Percentiles rank a stretch among this genome's conserved stretches.
Conservation (phyloP, 2,113 vertebrate species). For the Aleadryas rufinucha region DNA sequence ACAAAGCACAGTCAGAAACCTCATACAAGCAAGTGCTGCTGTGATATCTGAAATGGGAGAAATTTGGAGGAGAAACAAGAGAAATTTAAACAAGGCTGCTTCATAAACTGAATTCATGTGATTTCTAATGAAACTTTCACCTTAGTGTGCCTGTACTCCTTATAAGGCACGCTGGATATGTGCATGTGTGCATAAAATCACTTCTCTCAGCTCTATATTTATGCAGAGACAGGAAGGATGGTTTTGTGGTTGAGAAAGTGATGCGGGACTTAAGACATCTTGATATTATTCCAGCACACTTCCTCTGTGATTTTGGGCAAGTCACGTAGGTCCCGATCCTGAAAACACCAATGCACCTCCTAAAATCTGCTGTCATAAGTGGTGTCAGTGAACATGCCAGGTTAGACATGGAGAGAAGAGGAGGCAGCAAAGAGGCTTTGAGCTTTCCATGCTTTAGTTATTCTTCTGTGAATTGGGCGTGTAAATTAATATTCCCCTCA, state of each 20-base stretch:
- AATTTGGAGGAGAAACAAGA: not conserved
- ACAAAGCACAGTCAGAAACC: not conserved
- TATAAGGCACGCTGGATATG: not conserved
- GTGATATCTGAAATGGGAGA: not conserved
- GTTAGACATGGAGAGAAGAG: not conserved
- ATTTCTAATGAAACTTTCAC: conserved; percentile 5
- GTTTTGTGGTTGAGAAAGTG: conserved; percentile 38
- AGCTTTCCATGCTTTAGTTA: not conserved
- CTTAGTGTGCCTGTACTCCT: not conserved
- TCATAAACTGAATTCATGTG: not conserved
- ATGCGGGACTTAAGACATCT: not conserved
- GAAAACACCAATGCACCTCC: not conserved
- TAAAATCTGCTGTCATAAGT: not conserved
- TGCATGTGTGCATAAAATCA: not conserved
- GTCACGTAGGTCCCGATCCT: fast-evolving
- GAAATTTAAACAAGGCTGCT: not conserved
- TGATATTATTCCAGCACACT: conserved; percentile 15
- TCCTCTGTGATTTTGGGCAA: conserved; percentile 1
- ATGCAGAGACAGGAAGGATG: conserved; percentile 45
- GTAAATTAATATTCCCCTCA: not conserved
- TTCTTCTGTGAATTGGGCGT: not conserved
- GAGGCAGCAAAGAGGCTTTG: not conserved
- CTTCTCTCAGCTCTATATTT: not conserved
- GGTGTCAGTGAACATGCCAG: not conserved
- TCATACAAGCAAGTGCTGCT: not conserved